Conservation (phyloP, 1,140 invertebrate genomes). For the Lucilia cuprina region DNA sequence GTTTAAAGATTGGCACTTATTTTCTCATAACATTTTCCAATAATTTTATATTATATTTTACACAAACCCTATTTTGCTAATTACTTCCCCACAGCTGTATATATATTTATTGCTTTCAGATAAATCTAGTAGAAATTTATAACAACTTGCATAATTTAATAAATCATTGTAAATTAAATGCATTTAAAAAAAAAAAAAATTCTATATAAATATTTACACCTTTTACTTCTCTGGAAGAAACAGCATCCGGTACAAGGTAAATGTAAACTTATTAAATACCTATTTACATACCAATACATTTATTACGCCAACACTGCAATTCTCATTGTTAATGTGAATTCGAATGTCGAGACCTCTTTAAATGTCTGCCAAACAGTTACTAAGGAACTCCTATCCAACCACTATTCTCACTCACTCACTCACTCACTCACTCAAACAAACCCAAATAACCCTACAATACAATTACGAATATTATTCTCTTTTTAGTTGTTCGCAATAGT, state of each 20-base stretch:
- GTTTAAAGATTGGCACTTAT: too few relatives aligned
- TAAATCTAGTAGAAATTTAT: not conserved
- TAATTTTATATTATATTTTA: too few relatives aligned
- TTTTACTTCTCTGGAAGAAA: not conserved
- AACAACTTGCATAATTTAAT: not conserved
- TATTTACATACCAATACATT: too few relatives aligned
- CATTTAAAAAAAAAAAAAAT: not conserved
- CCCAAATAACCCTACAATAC: not conserved
- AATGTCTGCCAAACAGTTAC: too few relatives aligned
- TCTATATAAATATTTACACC: not conserved
- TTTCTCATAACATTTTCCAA: too few relatives aligned
- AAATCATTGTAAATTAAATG: constrained; percentile 7
- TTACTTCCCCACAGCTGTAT: too few relatives aligned
- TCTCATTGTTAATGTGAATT: too few relatives aligned
- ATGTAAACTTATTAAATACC: not conserved
- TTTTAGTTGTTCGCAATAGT: not conserved
- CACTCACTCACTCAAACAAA: not conserved
- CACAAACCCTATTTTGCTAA: not conserved
- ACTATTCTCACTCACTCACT: not conserved
- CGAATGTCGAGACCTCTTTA: too few relatives aligned
- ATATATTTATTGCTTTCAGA: too few relatives aligned
- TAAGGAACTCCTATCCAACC: not conserved
- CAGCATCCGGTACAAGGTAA: not conserved
- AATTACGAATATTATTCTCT: not conserved
- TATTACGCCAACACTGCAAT: too few relatives aligned